phyloP scores from a whole-genome alignment of 2,888 invertebrate genomes.

The Beris morrisii region DNA sequence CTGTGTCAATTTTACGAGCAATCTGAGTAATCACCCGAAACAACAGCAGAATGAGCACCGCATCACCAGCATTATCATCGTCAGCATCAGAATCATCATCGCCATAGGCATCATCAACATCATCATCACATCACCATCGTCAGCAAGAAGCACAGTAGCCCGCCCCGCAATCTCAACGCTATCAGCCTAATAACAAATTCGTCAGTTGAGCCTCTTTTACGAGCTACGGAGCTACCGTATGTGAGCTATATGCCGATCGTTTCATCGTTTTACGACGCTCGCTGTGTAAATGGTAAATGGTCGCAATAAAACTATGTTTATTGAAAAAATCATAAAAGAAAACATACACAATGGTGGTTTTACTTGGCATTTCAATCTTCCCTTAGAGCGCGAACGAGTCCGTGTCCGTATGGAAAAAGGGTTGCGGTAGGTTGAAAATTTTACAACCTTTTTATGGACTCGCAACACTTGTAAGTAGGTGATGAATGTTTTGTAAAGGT shows the following conservation, averaged over 20 bases:
- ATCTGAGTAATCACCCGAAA: conserved; percentile 24
- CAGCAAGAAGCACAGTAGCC: background rate
- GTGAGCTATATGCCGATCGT: conserved; percentile 5
- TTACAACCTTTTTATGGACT: conserved; percentile 28
- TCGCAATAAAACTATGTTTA: conserved; percentile 17
- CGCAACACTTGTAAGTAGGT: conserved; percentile 19
- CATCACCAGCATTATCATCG: background rate
- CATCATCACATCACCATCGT: background rate
- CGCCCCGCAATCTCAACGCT: background rate
- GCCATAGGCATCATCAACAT: background rate
- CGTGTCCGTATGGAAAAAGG: conserved; percentile 1
- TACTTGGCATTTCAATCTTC: background rate
- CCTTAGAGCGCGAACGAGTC: background rate
- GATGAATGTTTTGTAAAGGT: conserved; percentile 25
- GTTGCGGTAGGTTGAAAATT: conserved; percentile 17
- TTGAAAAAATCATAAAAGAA: conserved; percentile 25
- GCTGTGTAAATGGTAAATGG: conserved; percentile 17
- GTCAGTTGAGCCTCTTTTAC: conserved; percentile 1
- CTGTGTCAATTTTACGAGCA: conserved; percentile 27
- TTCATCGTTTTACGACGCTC: background rate
- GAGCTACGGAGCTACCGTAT: background rate
- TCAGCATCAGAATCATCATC: background rate
- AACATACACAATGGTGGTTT: conserved; percentile 6
- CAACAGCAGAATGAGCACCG: background rate
- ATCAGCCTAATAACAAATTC: conserved; percentile 5